Evolutionary conservation across 92 coral and sea anemone species (phyloP).

Genomic region (Meandrina meandrites): DNA sequence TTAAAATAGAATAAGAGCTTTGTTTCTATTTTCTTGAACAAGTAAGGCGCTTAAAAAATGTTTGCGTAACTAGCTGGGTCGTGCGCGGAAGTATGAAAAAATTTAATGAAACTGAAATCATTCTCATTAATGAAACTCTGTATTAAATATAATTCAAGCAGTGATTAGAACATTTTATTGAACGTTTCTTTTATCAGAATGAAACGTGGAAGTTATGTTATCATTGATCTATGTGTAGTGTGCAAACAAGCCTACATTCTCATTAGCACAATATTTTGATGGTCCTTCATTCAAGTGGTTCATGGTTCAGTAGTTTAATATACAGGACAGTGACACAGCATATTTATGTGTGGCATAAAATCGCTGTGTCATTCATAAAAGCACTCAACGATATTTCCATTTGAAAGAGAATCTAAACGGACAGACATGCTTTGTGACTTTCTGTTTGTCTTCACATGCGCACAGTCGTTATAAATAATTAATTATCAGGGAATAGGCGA

Average conservation of each 20-base stretch:
- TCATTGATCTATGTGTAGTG: not conserved
- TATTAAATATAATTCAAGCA: no score
- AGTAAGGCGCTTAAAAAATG: no score
- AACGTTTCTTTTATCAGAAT: no score
- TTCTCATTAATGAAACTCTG: no score
- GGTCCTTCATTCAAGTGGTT: not conserved
- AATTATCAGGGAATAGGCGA: no score
- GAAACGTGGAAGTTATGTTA: no score
- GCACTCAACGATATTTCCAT: not conserved
- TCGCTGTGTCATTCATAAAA: not conserved
- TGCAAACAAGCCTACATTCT: not conserved
- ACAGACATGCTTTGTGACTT: not conserved
- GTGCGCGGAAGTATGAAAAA: no score
- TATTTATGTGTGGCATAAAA: not conserved
- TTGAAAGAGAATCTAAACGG: no score
- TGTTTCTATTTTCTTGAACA: no score
- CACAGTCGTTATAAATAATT: not conserved
- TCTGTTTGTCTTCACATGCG: not conserved
- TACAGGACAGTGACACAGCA: not conserved
- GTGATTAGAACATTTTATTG: no score
- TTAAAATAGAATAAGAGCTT: not conserved
- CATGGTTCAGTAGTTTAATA: not conserved
- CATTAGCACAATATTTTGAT: not conserved
- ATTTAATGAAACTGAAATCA: no score
- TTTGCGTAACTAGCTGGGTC: no score